Conservation (phyloP, 2,888 invertebrate genomes). For the Troilus luridus region DNA sequence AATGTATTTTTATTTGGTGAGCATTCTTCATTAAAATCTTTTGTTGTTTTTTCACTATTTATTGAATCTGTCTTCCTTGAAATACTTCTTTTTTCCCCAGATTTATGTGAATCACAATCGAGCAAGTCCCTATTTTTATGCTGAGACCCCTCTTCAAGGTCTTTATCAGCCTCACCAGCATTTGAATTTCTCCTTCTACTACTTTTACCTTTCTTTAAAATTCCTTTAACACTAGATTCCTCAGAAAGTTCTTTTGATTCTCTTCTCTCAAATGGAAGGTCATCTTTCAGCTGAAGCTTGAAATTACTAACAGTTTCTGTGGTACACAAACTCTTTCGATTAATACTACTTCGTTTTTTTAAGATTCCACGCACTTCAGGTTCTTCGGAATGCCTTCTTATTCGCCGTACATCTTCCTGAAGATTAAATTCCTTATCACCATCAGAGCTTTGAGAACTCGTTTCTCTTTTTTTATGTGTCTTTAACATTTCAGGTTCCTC, state of each 20-base stretch:
- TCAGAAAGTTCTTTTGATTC: conserved; percentile 8
- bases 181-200: conserved; percentile 10
- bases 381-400: conserved; percentile 40
- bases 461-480: background rate
- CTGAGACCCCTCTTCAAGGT: background rate
- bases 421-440: background rate
- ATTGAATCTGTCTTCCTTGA: background rate
- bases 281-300: background rate
- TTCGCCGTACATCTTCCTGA: background rate
- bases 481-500: conserved; percentile 15
- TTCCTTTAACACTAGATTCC: background rate
- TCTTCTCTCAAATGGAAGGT: conserved; percentile 15
- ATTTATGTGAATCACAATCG: background rate
- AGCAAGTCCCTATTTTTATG: background rate
- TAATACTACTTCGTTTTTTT: background rate
- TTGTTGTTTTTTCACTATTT: background rate
- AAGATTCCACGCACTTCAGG: conserved; percentile 36
- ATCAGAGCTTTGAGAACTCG: conserved; percentile 34
- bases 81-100: background rate
- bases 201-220: background rate
- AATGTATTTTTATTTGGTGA: background rate
- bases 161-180: background rate
- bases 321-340: background rate
- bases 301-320: conserved; percentile 2
- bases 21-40: conserved; percentile 24